Percentiles rank a stretch among this genome's conserved stretches.
These are phyloP conservation scores for Glyphotaelius pellucidus DNA, from an alignment of 2,888 invertebrate species.

Conservation along the genomic window DNA sequence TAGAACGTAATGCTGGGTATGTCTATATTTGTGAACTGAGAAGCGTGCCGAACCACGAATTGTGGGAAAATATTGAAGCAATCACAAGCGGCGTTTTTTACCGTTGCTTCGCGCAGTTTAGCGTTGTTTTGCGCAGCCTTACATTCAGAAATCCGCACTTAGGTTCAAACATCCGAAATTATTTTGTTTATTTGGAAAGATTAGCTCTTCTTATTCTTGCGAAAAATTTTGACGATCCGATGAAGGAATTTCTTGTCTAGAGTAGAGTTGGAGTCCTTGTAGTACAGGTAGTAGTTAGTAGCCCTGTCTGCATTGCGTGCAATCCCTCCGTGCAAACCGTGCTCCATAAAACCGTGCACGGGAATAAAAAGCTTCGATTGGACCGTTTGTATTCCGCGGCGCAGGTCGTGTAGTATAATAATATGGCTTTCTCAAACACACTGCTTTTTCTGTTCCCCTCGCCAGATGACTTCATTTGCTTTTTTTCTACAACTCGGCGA, in stretches of 20 bases:
- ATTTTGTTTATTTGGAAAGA: background rate
- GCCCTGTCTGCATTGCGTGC: background rate
- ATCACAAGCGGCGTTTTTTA: too few species aligned
- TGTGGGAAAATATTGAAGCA: too few species aligned
- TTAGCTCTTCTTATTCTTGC: background rate
- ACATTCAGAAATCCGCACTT: too few species aligned
- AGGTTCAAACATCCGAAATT: too few species aligned
- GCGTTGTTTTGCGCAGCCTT: too few species aligned
- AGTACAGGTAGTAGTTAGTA: background rate
- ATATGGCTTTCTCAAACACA: background rate
- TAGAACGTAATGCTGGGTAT: too few species aligned
- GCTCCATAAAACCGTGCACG: background rate
- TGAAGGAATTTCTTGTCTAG: background rate
- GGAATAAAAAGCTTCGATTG: conserved; percentile 13
- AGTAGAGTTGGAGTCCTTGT: background rate
- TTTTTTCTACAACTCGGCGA: conserved; percentile 1
- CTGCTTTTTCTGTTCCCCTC: background rate
- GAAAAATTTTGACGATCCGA: background rate
- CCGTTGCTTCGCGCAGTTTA: too few species aligned
- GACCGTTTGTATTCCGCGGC: conserved; percentile 26
- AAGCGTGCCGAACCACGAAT: too few species aligned
- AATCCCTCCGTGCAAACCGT: background rate
- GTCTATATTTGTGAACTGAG: too few species aligned
- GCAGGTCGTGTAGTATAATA: background rate
- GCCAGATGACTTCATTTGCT: conserved; percentile 35